Base-by-base conservation (phyloP, 2,888 invertebrate species). In the Trissoscelio sp. region DNA sequence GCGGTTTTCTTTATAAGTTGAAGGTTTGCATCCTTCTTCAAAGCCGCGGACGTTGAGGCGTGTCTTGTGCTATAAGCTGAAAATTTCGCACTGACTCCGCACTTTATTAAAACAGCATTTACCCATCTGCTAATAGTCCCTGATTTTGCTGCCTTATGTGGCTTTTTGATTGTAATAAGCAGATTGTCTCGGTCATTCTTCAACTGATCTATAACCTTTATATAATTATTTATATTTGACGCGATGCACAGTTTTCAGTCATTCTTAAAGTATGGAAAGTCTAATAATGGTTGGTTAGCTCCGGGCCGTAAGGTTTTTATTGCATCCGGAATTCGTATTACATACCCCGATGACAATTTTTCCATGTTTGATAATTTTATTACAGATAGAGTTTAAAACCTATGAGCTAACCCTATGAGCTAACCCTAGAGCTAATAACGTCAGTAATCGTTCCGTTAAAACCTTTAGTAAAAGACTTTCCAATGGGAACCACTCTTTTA, bases 361-460 rank as follows among this genome's bases (percentile, higher is more conserved):
- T 6, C 9, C 4, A 44, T 44, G 16, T 44, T n/a, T 1, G 46
- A 46, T 7, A 46, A 37, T 24, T 57, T 69, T 55, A n/a, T 12
- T 6, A 1, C 3, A 4, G 16, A 0, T 79, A 34, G 14, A 77
- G 53, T 34, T 58, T 73, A 9, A n/a, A n/a, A 2, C 3, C 46
- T 18, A n/a, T 46, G 46, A 7, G 18, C 46, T n/a, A n/a, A n/a
- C n/a, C n/a, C n/a, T n/a, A n/a, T n/a, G n/a, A n/a, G n/a, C 46
- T 20, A 20, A 12, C 2, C 46, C 20, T 7, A 46, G 12, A 7
- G 46, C 46, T 12, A 46, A 20, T 11, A 46, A 46, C 2, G 20
- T 46, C 1, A 46, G 5, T 18, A 46, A 20, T 11, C 46, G 18
- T 46, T 46, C 46, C 9, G 20, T 46, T 11, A 46, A 20, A 5